phyloP scores from a whole-genome alignment of 1,140 invertebrate genomes.

The Zaprionus ghesquierei region DNA sequence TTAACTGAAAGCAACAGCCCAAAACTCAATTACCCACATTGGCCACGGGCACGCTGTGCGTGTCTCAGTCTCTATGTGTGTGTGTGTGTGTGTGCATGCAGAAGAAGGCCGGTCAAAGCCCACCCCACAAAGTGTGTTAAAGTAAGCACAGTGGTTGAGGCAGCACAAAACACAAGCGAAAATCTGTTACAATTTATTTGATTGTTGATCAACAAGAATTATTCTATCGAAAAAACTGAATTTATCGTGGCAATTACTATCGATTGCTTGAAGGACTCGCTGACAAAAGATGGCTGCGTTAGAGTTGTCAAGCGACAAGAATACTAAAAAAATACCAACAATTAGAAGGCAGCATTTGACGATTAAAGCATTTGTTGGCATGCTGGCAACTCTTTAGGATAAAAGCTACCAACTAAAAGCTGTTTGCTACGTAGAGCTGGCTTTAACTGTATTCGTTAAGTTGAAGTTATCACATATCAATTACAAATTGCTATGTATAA shows the following conservation, averaged over 20 bases:
- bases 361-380: not conserved
- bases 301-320: no score
- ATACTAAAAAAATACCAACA: not conserved
- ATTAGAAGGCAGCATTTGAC: no score
- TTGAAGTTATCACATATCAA: no score
- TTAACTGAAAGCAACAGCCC: conserved; percentile 65
- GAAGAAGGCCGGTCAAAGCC: not conserved
- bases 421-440: not conserved
- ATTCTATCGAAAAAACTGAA: no score
- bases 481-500: no score
- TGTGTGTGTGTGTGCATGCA: not conserved
- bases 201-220: no score
- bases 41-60: conserved; percentile 1
- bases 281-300: not conserved
- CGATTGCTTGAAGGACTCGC: no score
- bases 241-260: no score
- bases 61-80: not conserved
- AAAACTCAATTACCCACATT: conserved; percentile 72
- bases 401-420: not conserved
- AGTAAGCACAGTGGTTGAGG: conserved; percentile 27
- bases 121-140: conserved; percentile 12
- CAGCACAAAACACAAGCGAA: not conserved
- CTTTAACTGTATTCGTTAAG: no score
- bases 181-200: not conserved
- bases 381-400: not conserved